Conservation (phyloP, 2,797 vertebrate genomes). For the Parauchenoglanis punctatus region DNA sequence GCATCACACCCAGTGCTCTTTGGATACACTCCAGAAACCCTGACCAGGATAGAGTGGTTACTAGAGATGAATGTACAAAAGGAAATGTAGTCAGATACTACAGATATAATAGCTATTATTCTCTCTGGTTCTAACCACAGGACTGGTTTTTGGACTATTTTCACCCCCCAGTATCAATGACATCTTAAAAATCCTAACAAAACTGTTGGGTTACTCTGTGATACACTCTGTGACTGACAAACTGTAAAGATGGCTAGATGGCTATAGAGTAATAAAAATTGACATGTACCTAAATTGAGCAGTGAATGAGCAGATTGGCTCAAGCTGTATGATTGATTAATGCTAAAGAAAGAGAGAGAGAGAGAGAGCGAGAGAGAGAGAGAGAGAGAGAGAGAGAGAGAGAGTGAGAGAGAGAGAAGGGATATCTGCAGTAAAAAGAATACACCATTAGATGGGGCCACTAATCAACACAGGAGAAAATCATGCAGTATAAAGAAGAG, state of each 20-base stretch:
- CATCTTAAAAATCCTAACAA: not conserved
- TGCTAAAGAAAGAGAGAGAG: not conserved
- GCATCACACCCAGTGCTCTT: not conserved
- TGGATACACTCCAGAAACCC: not conserved
- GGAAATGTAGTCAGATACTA: not conserved
- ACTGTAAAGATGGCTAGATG: not conserved
- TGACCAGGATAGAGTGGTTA: not conserved
- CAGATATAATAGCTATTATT: not conserved
- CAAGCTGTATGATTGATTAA: not conserved
- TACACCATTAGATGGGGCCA: constrained; percentile 17
- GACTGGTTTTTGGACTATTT: not conserved
- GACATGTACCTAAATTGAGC: not conserved
- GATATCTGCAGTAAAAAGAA: not conserved
- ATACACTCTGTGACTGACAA: not conserved
- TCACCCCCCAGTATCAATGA: not conserved
- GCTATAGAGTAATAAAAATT: not conserved
- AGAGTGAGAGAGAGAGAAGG: not conserved
- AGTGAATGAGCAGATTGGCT: not conserved
- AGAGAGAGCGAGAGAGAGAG: not conserved
- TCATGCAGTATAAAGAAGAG: not conserved
- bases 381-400: not conserved
- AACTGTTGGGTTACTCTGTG: not conserved
- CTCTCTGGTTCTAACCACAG: not conserved
- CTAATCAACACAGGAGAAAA: not conserved
- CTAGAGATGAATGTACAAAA: not conserved